Base-by-base conservation (phyloP, 2,888 invertebrate species). In the Heliconius hortense region DNA sequence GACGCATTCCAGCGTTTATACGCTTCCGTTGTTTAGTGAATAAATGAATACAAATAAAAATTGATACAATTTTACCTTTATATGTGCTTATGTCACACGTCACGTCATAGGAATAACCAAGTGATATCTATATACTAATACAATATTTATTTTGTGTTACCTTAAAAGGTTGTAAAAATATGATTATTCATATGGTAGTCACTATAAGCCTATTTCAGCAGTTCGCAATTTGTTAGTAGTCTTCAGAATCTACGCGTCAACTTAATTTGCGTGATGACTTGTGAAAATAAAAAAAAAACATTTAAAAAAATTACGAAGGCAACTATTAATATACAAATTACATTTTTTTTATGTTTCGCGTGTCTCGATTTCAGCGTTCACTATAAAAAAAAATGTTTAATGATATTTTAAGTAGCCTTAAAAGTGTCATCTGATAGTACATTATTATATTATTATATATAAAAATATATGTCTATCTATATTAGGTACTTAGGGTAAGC, bases 331-430 rank as follows among this genome's bases (percentile, higher is more conserved):
- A 13, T n/a, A 24, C 1, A 35, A 35, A 1, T 31, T 31, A 31
- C 31, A 31, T 8, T 8, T 66, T 66, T 69, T 56, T 69, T 31
- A 69, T 56, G 24, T 13, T 31, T 31, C 24, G 5, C 69, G 35
- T 53, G 4, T n/a, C 53, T 43, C 15, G 39, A 43, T 28, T 26
- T 28, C 26, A 71, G 39, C 28, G 13, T 43, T 43, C 28, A 71
- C 26, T 62, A 60, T 62, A 13, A 3, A 2, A 71, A 76, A 76
- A 79, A 79, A 75, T 72, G 56, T 78, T 73, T 88, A 89, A 90
- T 82, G 90, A 89, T 84, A 82, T 81, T 88, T 87, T 89, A 86
- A 71, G 39, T 71, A 62, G 26, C 28, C 39, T 60, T 70, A 62
- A 71, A 4, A 71, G 11, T 70, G 15, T 24, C 59, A 39, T 39